phyloP scores from a whole-genome alignment of 2,888 invertebrate genomes.

The Eucriotettix oculatus region DNA sequence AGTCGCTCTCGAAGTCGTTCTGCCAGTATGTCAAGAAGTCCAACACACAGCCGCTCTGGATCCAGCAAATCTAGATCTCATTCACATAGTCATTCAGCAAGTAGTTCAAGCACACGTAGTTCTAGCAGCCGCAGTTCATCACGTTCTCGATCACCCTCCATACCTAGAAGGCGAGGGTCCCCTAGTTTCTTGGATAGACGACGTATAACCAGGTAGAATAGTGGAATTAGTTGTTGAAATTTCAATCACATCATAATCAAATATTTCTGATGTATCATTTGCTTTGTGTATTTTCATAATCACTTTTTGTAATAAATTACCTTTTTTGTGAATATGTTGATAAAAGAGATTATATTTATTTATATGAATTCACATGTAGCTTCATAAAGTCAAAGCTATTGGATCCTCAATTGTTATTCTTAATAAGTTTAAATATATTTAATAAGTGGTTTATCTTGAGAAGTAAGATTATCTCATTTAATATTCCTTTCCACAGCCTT shows the following conservation, averaged over 20 bases:
- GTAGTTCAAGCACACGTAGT: conserved; percentile 29
- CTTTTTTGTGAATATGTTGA: neutral
- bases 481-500: too few species aligned
- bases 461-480: too few species aligned
- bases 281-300: too few species aligned
- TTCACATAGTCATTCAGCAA: conserved; percentile 9
- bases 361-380: too few species aligned
- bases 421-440: too few species aligned
- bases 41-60: conserved; percentile 16
- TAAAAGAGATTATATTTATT: too few species aligned
- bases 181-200: conserved; percentile 87
- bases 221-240: neutral
- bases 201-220: conserved; percentile 77
- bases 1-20: conserved; percentile 15
- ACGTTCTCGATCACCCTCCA: conserved; percentile 66
- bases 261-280: too few species aligned
- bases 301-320: too few species aligned
- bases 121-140: conserved; percentile 11
- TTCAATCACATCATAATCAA: too few species aligned
- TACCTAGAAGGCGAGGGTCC: conserved; percentile 80
- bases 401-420: too few species aligned
- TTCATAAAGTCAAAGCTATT: too few species aligned
- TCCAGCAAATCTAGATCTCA: conserved; percentile 17
- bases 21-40: conserved; percentile 13
- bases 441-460: too few species aligned